Evolutionary conservation across 64 coral and sea anemone species (phyloP).

Genomic region (Actinia tenebrosa): DNA sequence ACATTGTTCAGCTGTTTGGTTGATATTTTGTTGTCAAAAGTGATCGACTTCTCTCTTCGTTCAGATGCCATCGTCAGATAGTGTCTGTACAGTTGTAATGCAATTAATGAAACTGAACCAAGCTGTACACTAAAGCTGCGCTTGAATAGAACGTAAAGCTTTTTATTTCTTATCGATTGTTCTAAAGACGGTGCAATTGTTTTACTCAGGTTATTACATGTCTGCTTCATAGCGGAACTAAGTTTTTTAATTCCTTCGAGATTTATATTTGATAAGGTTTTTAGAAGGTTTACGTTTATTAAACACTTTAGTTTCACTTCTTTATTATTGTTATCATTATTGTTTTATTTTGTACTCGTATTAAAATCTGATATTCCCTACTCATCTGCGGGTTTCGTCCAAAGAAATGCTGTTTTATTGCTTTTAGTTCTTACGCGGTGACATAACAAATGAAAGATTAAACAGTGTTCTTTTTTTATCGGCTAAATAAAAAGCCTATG

Average conservation of each 20-base stretch:
- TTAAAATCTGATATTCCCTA: no score
- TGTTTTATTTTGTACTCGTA: no score
- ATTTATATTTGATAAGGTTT: slow-evolving; percentile 21
- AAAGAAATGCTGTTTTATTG: no score
- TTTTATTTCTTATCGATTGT: not conserved
- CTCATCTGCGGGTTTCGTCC: no score
- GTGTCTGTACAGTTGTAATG: not conserved
- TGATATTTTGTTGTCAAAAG: not conserved
- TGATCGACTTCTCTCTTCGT: not conserved
- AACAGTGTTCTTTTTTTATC: no score
- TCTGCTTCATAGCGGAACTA: no score
- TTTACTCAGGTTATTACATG: not conserved
- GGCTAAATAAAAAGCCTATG: no score
- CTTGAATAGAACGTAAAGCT: not conserved
- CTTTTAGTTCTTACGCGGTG: no score
- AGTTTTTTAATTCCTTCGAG: not conserved
- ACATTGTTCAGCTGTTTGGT: not conserved
- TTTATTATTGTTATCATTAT: no score
- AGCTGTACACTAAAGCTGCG: not conserved
- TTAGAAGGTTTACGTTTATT: not conserved
- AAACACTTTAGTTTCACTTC: no score
- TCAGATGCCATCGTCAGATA: not conserved
- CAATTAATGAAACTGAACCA: not conserved
- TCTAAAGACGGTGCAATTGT: not conserved
- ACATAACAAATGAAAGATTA: no score